Evolutionary conservation across 2,113 vertebrate species (phyloP), one percentile per base, ranked within the genome.

Genomic region (Potamarius usumacintae): DNA sequence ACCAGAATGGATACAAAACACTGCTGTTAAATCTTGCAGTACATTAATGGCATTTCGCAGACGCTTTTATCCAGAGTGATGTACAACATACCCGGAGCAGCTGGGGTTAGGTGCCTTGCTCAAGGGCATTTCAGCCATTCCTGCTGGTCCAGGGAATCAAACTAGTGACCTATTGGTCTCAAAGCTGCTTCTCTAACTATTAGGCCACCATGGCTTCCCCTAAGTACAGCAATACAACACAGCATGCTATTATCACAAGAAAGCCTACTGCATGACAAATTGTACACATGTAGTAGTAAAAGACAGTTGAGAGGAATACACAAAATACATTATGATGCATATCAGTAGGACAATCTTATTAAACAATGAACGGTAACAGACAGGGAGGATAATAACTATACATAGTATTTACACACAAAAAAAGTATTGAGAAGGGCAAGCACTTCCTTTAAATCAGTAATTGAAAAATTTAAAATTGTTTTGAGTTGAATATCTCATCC

Each of bases 401-500:
- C 25, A 86, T 78, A 83, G 86, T 85, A 88, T 90, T 90, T 90
- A 90, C 89, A 90, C 69, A 78, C 50, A 15, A n/a, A 71, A 88
- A 62, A 22, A 85, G 52, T 18, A 80, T 30, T 65, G n/a, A 34
- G 60, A 69, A 83, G 27, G 15, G 27, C 20, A 52, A 72, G 12
- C 27, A 58, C 50, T 42, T 69, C 52, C 12, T n/a, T 80, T 50
- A n/a, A 82, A 69, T 63, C 15, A 34, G 25, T 34, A 34, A 80
- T 3, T 30, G 48, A 10, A 58, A 60, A 12, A 14, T 18, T 27
- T 17, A 12, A 20, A 53, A 27, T 50, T n/a, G 6, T 52, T 77
- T n/a, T 53, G 48, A 53, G 15, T 4, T 5, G 4, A 34, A 34
- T 20, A 58, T 58, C 27, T 11, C 18, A 5, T 48, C 58, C 20